Evolutionary conservation across 2,797 vertebrate species (phyloP).

Genomic region (Euthynnus affinis): DNA sequence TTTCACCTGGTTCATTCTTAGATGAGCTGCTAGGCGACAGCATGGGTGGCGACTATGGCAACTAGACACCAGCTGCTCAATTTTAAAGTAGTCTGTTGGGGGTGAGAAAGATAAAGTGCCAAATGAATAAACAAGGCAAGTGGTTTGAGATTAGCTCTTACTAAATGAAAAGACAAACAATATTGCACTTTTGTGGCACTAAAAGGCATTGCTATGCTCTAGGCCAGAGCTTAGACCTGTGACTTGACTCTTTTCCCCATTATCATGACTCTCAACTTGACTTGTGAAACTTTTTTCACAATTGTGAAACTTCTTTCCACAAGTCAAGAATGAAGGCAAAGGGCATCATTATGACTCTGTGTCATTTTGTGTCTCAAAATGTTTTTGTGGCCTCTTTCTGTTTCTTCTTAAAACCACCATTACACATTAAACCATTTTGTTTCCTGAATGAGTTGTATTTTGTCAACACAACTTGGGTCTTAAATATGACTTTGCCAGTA

Average conservation of each 20-base stretch:
- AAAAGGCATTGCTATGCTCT: constrained; percentile 7
- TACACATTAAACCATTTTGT: constrained; percentile 7
- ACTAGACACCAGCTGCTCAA: constrained; percentile 40
- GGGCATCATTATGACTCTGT: not conserved
- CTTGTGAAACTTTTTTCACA: constrained; percentile 5
- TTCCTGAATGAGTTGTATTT: not conserved
- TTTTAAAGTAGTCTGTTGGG: constrained; percentile 38
- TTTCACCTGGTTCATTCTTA: constrained; percentile 61
- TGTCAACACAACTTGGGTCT: not conserved
- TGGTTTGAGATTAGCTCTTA: constrained; percentile 25
- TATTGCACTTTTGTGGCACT: constrained; percentile 6
- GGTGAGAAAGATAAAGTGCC: constrained; percentile 26
- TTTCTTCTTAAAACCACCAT: not conserved
- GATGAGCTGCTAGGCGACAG: constrained; percentile 57
- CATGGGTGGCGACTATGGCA: constrained; percentile 55
- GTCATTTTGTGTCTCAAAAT: not conserved
- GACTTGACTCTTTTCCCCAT: not conserved
- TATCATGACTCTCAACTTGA: constrained; percentile 13
- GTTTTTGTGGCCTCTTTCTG: not conserved
- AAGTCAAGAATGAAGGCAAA: not conserved
- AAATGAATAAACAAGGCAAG: constrained; percentile 23
- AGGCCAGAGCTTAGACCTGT: not conserved
- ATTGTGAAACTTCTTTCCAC: too few species aligned
- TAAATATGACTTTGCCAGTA: not conserved
- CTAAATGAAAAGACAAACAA: constrained; percentile 11